Evolutionary conservation across 2,113 vertebrate species (phyloP), one percentile per base, ranked within the genome.

Genomic region (Procapra przewalskii): DNA sequence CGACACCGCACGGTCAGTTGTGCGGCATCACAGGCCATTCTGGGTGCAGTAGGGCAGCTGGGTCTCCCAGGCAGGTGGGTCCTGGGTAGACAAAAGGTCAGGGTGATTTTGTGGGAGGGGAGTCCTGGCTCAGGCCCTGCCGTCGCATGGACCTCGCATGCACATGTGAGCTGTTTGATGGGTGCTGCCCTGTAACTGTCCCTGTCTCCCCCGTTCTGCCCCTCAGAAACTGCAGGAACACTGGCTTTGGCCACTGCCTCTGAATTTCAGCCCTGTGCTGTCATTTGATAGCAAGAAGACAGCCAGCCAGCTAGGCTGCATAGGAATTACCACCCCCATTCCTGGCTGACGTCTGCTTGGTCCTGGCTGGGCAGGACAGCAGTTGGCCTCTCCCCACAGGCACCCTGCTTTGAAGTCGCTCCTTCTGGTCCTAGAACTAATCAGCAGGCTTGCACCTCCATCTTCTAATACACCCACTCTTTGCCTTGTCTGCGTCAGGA

Each of bases 1-100:
- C 15, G 45, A 64, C 6, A 27, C n/a, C 1, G 0, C 27, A 0
- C 3, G 48, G 29, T 59, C 12, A 55, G 62, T 15, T 33, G 40
- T 16, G 86, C 50, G 5, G 45, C 25, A 6, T 82, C 80, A 40
- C 90, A 25, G 25, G 9, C 50, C 25, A 16, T 55, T 21, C 36
- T 83, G 93, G 84, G 23, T 43, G 7, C 2, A 15, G 93, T 6
- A 3, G 59, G 62, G 45, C n/a, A 23, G 7, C 4, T 6, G 16
- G 43, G 31, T 45, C 31, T 80, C 25, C 36, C 60, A 9, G 23
- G 31, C 31, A 43, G 25, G 48, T 7, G 17, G 48, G 33, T 36
- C 52, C 23, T 12, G 2, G 62, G 33, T 80, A 67, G 17, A 16
- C 6, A 9, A 9, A 40, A 94, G 60, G 57, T 71, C 55, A 59